Evolutionary conservation across 1,140 invertebrate species (phyloP).

Genomic region (Zophobas atratus): DNA sequence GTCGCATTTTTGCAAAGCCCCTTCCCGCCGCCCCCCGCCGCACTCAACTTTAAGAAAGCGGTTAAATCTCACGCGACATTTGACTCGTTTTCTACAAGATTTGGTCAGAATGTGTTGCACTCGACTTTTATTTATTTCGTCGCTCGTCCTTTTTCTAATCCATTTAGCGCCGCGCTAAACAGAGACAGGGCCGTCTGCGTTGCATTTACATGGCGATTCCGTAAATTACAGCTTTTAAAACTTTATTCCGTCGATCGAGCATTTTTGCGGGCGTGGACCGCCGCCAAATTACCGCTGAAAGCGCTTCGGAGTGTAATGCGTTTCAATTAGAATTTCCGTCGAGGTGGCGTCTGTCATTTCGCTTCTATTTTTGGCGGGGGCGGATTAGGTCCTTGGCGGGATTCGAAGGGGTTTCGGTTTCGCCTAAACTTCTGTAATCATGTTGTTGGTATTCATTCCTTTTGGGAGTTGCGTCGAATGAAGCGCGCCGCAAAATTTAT

Average conservation of each 20-base stretch:
- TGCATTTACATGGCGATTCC: constrained; percentile 30
- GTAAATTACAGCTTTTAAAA: constrained; percentile 39
- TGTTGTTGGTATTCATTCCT: too few species aligned
- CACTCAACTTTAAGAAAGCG: constrained; percentile 39
- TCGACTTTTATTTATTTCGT: constrained; percentile 41
- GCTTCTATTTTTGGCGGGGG: too few species aligned
- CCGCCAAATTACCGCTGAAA: constrained; percentile 20
- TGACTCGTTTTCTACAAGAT: constrained; percentile 47
- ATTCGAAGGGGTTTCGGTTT: too few species aligned
- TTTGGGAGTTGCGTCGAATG: too few species aligned
- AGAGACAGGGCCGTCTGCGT: constrained; percentile 9
- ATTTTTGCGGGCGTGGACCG: constrained; percentile 10
- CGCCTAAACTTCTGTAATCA: too few species aligned
- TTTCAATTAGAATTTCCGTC: not conserved
- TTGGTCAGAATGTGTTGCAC: constrained; percentile 40
- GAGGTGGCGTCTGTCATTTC: too few species aligned
- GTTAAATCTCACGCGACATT: constrained; percentile 46
- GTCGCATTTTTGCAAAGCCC: too few species aligned
- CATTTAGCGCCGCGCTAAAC: constrained; percentile 1
- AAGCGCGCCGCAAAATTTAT: too few species aligned
- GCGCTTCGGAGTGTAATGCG: not conserved
- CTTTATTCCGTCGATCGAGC: constrained; percentile 40
- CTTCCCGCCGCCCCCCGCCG: not conserved
- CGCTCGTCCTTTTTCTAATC: constrained; percentile 36
- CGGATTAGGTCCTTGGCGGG: too few species aligned